Evolutionary conservation across 2,797 vertebrate genomes (phyloP), one percentile per base, ranked within the genome.

Genomic region (Esox masquinongy): DNA sequence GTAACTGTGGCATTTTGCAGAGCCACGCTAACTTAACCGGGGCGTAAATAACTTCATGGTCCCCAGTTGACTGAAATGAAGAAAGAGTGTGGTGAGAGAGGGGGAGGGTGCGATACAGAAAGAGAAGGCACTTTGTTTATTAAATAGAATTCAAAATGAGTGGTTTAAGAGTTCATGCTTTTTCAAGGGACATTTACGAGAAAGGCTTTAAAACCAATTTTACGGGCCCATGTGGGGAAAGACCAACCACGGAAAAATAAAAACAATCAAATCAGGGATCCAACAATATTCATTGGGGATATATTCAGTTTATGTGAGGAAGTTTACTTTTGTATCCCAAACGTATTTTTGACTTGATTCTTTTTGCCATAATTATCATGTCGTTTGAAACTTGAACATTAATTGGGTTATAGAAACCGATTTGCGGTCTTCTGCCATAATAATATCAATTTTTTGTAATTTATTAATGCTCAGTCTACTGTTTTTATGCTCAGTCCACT

Each of bases 141-240:
- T 51, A 47, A 74, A 53, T 29, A 49, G 14, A 50, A 66, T 70
- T 56, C 19, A 47, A 31, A 77, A 51, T 8, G 7, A 51, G 67
- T 70, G 67, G 68, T 74, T 49, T 49, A 47, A 51, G 68, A 39
- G 72, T 66, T 72, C 15, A 72, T 63, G 76, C 63, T 66, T 78
- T 63, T 74, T n/a, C 19, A 43, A 61, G 22, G 68, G 31, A 53
- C 66, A 61, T 74, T 72, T 19, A 75, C 53, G 36, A 70, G 24
- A 68, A 63, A 50, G 34, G 22, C 34, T 76, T 66, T 64, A 59
- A 77, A 72, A 16, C 16, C 31, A n/a, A 39, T 70, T 53, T 72
- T 68, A 77, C 14, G 2, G 34, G 59, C 31, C 67, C n/a, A 5
- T 36, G 14, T 19, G 26, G 39, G 36, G 8, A 22, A 6, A 26